These are phyloP conservation scores for Lichenostomus cassidix DNA, from an alignment of 2,113 vertebrate genomes.

Conservation along the genomic window DNA sequence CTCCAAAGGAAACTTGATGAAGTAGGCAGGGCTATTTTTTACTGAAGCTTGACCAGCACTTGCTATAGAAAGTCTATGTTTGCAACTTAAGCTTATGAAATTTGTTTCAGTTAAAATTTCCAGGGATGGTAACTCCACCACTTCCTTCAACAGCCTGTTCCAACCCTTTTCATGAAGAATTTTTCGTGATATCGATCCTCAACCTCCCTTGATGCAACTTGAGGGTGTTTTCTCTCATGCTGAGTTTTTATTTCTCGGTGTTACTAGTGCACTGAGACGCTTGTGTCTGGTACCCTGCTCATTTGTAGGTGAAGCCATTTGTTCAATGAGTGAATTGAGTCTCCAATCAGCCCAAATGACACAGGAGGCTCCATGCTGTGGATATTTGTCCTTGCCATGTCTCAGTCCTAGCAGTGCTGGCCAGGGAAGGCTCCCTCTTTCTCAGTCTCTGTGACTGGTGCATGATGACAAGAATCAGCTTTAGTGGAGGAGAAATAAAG, in stretches of 20 bases:
- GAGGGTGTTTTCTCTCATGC: not conserved
- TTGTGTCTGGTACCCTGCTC: not conserved
- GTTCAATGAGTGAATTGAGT: not conserved
- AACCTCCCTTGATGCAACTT: not conserved
- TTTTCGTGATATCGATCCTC: not conserved
- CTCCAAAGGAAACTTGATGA: not conserved
- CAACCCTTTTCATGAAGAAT: not conserved
- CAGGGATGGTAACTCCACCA: not conserved
- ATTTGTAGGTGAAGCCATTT: not conserved
- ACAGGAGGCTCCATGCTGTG: not conserved
- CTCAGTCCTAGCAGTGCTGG: not conserved
- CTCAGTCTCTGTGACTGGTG: not conserved
- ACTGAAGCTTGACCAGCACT: not conserved
- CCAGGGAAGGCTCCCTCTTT: not conserved
- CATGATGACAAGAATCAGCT: not conserved
- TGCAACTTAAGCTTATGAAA: not conserved
- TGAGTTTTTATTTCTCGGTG: not conserved
- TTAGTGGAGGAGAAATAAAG: not conserved
- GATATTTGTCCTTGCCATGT: not conserved
- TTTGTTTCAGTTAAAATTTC: not conserved
- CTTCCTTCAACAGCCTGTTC: not conserved
- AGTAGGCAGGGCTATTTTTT: not conserved
- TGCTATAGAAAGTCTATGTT: not conserved
- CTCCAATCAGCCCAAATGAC: not conserved
- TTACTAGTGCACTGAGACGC: not conserved